phyloP scores from a whole-genome alignment of 1,140 invertebrate genomes.

The Brachionus rubens region DNA sequence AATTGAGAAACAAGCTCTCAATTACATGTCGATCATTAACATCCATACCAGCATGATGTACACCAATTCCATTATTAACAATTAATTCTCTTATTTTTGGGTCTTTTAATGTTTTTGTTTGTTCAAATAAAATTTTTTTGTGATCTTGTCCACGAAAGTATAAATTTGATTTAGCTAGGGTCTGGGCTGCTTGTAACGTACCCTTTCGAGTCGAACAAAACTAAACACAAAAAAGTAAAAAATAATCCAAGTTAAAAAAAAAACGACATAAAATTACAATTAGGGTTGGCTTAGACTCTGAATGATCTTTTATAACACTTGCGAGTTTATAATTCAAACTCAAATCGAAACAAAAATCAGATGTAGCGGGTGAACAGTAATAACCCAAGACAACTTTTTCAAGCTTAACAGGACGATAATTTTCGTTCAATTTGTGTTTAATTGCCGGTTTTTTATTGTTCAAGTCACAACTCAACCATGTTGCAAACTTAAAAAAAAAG shows the following conservation, averaged over 20 bases:
- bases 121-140: slow-evolving; percentile 56
- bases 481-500: slow-evolving; percentile 61
- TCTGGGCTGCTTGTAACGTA: slow-evolving; percentile 67
- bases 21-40: slow-evolving; percentile 66
- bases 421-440: slow-evolving; percentile 65
- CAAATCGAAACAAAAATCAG: slow-evolving; percentile 73
- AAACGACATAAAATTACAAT: slow-evolving; percentile 61
- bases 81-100: slow-evolving; percentile 66
- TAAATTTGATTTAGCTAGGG: slow-evolving; percentile 65
- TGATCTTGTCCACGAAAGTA: slow-evolving; percentile 64
- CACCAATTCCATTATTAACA: slow-evolving; percentile 68
- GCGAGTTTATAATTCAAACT: slow-evolving; percentile 71
- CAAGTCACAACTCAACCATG: slow-evolving; percentile 65
- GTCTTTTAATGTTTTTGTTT: slow-evolving; percentile 61
- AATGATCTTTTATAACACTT: slow-evolving; percentile 69
- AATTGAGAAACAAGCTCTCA: slow-evolving; percentile 67
- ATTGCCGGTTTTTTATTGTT: slow-evolving; percentile 52
- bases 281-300: slow-evolving; percentile 71
- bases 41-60: slow-evolving; percentile 73
- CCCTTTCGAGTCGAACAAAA: slow-evolving; percentile 76
- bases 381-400: slow-evolving; percentile 72
- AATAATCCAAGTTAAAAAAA: neutral
- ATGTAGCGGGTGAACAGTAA: slow-evolving; percentile 60
- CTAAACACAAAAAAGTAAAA: slow-evolving; percentile 61
- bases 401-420: slow-evolving; percentile 70